A percentile compares a stretch with the other conserved stretches of the same genome.
Evolutionary conservation across 2,113 vertebrate genomes (phyloP).

Genomic region (Lethenteron camtschaticum): DNA sequence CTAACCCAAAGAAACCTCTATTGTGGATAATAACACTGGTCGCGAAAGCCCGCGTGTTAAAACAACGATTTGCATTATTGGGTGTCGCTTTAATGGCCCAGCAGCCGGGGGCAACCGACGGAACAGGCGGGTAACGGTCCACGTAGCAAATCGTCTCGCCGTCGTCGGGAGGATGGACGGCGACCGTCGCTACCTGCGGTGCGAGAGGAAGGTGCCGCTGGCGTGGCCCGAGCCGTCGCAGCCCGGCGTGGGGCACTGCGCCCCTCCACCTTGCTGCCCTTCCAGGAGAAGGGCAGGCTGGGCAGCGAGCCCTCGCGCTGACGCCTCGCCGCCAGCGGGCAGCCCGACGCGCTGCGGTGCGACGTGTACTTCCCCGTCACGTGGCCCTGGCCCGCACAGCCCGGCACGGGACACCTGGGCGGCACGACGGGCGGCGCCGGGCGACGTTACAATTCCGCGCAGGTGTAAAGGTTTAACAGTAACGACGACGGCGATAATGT

Average conservation of each 20-base stretch:
- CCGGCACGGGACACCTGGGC: constrained; percentile 71
- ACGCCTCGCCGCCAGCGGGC: constrained; percentile 63
- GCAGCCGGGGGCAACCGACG: no score
- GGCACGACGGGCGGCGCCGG: constrained; percentile 8
- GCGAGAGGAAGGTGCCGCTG: constrained; percentile 92
- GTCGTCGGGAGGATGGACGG: no score
- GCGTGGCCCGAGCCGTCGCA: constrained; percentile 84
- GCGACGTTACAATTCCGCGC: not conserved
- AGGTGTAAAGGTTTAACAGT: not conserved
- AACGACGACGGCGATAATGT: not conserved
- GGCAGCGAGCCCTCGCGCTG: constrained; percentile 84
- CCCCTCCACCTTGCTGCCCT: constrained; percentile 73
- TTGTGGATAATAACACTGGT: no score
- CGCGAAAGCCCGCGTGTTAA: no score
- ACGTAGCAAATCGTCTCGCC: no score
- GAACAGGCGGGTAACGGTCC: no score
- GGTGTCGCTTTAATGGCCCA: no score
- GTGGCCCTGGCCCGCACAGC: constrained; percentile 83
- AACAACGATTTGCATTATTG: no score
- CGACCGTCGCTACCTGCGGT: constrained; percentile 45
- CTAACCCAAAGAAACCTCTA: no score
- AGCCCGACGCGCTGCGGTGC: constrained; percentile 85
- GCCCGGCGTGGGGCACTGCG: constrained; percentile 67
- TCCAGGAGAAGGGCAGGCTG: constrained; percentile 74
- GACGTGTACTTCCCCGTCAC: constrained; percentile 94